Evolutionary conservation across 2,888 invertebrate species (phyloP), one percentile per base, ranked within the genome.

Genomic region (Anorthoa munda): DNA sequence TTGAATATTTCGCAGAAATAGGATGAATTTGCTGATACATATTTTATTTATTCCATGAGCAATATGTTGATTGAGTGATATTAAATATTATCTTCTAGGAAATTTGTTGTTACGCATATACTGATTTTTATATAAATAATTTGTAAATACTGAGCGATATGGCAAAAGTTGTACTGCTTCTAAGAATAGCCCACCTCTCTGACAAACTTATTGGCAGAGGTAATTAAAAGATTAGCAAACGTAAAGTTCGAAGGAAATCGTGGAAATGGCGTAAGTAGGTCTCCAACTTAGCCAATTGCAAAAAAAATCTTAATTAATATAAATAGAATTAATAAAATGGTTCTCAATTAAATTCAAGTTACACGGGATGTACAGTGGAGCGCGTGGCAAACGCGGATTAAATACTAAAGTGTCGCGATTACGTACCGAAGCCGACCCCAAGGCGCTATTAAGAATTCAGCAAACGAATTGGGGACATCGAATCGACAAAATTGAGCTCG

Each of bases 401-500:
- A 95, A 95, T 94, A 92, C 92, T 91, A 91, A 93, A 94, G 92
- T 92, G 93, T 89, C 89, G 87, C 91, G 92, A 93, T 93, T 93
- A 93, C 92, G 90, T 89, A 90, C 88, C 89, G 87, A 86, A 89
- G 88, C 87, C 92, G 92, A 90, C 93, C 93, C 93, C 90, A 87
- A 89, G 91, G 90, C 92, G 90, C 91, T 91, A 94, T 95, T 95
- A 95, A 90, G 95, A 90, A 96, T 96, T 96, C 96, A 93, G 91
- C 91, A 90, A 94, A 94, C 95, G 95, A 94, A 95, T 94, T 92
- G 93, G 92, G 94, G 94, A 95, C 95, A 95, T 94, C 93, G 95
- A 93, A 94, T 95, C 95, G 95, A 93, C 93, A 92, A 93, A 95
- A 96, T 95, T 95, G 94, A 92, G 92, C 93, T 90, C 89, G 92